Percentiles rank a stretch among this genome's conserved stretches.
phyloP scores from a whole-genome alignment of 2,797 vertebrate species.

The Arrhamphus sclerolepis region DNA sequence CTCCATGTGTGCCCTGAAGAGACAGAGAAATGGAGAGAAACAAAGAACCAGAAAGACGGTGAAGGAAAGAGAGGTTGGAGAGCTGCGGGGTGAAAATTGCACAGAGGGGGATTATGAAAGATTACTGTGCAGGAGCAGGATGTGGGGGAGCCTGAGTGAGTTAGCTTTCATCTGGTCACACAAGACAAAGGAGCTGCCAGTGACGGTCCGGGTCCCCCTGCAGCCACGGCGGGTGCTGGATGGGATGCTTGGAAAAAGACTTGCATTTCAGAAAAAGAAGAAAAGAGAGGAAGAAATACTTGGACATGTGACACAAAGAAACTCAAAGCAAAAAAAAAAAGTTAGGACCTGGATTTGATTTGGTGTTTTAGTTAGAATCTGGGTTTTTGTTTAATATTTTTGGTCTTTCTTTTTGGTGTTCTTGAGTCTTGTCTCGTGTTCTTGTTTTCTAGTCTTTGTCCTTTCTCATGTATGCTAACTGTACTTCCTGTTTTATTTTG shows the following conservation, averaged over 20 bases:
- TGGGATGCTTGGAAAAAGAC: slow-evolving; percentile 6
- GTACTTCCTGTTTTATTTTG: too few relatives aligned
- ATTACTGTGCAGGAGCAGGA: slow-evolving; percentile 69
- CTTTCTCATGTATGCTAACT: too few relatives aligned
- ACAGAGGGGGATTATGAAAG: slow-evolving; percentile 69
- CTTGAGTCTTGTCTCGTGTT: too few relatives aligned
- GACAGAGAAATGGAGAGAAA: not conserved
- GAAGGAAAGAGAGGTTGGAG: slow-evolving; percentile 25
- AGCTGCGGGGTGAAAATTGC: slow-evolving; percentile 64
- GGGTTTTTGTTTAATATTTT: too few relatives aligned
- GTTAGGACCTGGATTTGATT: too few relatives aligned
- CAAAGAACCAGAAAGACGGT: slow-evolving; percentile 21
- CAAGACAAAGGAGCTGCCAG: slow-evolving; percentile 70
- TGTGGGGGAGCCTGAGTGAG: slow-evolving; percentile 55
- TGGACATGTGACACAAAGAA: not conserved
- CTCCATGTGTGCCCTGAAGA: not conserved
- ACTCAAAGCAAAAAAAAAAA: not conserved
- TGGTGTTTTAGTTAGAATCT: too few relatives aligned
- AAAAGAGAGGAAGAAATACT: not conserved
- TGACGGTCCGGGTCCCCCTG: slow-evolving; percentile 39
- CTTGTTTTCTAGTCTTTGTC: too few relatives aligned
- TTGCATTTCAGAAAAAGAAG: not conserved
- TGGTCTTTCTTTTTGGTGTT: too few relatives aligned
- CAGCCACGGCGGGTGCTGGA: slow-evolving; percentile 41
- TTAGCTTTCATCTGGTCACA: slow-evolving; percentile 66